Base-by-base conservation (phyloP, 2,888 invertebrate genomes). In the Dasysyrphus tricinctus region DNA sequence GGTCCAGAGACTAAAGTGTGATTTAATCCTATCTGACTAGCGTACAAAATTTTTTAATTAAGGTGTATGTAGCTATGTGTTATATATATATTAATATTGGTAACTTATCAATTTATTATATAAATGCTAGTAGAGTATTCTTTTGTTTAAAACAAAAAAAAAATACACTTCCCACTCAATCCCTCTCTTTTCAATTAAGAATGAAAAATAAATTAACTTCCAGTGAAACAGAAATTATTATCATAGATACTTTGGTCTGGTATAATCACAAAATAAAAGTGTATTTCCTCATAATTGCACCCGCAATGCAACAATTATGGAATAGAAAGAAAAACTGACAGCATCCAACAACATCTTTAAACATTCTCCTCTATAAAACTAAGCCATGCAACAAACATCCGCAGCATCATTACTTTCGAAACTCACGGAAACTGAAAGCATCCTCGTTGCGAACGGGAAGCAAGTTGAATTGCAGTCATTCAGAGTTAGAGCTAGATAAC, bases 391-490 rank as follows among this genome's bases (percentile, higher is more conserved):
- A 78, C 82, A 82, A 79, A 78, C 82, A 82, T 86, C 86, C 77
- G 74, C 57, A 74, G 75, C 56, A 63, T 67, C 34, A 80, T 76
- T 76, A 76, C 86, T 86, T 86, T 86, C 86, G 78, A 86, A 84
- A 86, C 74, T 75, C 65, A 65, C 86, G 86, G 86, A 86, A 86
- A 86, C 86, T 34, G 78, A 86, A 86, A 86, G 86, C 86, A 86
- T 86, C 86, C 78, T 86, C 82, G 47, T 61, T 86, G 82, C 78
- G 82, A 82, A 86, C 82, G 86, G 82, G 81, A 86, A 86, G 74
- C 65, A 44, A 81, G 78, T 63, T 86, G 78, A 86, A 86, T 86
- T 86, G 78, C 82, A 78, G 63, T 59, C 74, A 47, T 39, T 69
- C 69, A 51, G 24, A 78, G 44, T 56, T 49, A 47, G 47, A 59